phyloP scores from a whole-genome alignment of 2,888 invertebrate genomes.

The Mythimna pallens region DNA sequence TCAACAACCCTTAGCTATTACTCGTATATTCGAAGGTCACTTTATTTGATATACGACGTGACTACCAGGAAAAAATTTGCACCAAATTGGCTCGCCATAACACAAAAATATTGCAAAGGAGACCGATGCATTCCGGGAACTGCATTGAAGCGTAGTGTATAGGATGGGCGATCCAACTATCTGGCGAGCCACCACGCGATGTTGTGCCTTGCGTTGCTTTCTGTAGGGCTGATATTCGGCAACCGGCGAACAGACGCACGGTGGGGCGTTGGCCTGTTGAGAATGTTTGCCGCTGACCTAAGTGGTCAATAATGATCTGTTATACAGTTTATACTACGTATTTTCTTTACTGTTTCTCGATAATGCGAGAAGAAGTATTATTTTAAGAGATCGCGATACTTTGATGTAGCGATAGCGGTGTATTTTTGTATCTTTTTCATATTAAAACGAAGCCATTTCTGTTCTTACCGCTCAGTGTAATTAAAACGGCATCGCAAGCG shows the following conservation, averaged over 20 bases:
- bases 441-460: conserved; percentile 64
- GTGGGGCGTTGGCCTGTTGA: conserved; percentile 88
- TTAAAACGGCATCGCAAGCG: conserved; percentile 84
- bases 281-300: conserved; percentile 89
- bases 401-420: conserved; percentile 64
- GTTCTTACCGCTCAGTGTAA: conserved; percentile 74
- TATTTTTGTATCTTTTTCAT: conserved; percentile 63
- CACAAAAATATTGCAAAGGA: conserved; percentile 87
- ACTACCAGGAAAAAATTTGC: conserved; percentile 78
- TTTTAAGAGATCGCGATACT: conserved; percentile 67
- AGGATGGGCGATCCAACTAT: conserved; percentile 76
- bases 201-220: conserved; percentile 71
- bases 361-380: conserved; percentile 70
- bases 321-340: conserved; percentile 82
- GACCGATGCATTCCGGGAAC: conserved; percentile 88
- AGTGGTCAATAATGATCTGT: conserved; percentile 89
- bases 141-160: conserved; percentile 85
- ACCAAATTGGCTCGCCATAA: conserved; percentile 79
- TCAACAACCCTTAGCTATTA: conserved; percentile 49
- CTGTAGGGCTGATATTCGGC: conserved; percentile 73
- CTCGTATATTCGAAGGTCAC: conserved; percentile 50
- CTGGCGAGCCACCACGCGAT: conserved; percentile 67
- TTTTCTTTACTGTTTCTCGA: conserved; percentile 79
- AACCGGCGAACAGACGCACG: conserved; percentile 71
- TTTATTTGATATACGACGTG: conserved; percentile 60